Evolutionary conservation across 2,888 invertebrate genomes (phyloP), one percentile per base, ranked within the genome.

Genomic region (Rhingia campestris): DNA sequence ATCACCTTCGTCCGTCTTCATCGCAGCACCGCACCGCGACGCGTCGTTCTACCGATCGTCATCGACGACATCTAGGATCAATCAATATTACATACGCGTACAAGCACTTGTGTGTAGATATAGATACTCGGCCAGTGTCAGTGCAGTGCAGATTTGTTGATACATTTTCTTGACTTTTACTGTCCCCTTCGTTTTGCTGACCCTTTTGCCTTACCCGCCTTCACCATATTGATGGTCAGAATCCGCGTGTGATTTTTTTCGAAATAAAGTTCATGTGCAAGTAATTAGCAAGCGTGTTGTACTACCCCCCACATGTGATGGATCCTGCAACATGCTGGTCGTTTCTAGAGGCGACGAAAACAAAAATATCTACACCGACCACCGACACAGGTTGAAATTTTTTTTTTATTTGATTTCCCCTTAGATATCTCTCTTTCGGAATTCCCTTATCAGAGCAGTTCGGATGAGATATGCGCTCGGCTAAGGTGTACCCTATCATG

Each of bases 71-170:
- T 82, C 77, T 79, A 82, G 77, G 82, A 82, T 82, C 73, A 67
- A 73, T 82, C 82, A 77, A 82, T 76, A 81, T 81, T 76, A 72
- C 76, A 76, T 76, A 72, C 70, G 81, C 70, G 66, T 81, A 81
- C 76, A 58, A 67, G 63, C 39, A 35, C 45, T 41, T 53, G 47
- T 56, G 35, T 69, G 56, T 56, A 69, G 22, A 69, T 43, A 33
- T 58, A 69, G 33, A 51, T 39, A 37, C 72, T 45, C 35, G 12
- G 72, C 41, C 66, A 80, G 80, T 54, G 75, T 81, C 76, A 81
- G 45, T 66, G 66, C 59, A 73, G 41, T 12, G 22, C 66, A 77
- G 70, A 74, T 66, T 61, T 53, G 59, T 77, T 77, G 67, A 73
- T 77, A 77, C 77, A 72, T 82, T 77, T 67, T 73, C 77, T 61